These are phyloP conservation scores for Pogonus chalceus DNA, from an alignment of 1,140 invertebrate genomes.

Conservation along the genomic window DNA sequence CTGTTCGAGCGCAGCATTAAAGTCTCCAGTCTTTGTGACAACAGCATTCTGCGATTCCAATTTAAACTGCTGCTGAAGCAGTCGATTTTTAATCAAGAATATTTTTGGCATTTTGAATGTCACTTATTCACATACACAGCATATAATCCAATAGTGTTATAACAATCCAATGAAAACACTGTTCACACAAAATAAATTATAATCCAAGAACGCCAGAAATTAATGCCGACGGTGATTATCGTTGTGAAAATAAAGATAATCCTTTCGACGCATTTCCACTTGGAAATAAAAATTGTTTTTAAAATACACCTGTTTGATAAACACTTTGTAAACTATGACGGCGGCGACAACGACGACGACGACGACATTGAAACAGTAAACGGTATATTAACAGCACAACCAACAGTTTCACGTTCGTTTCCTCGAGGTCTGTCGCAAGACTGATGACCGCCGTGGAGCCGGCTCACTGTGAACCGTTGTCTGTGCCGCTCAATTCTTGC, in stretches of 20 bases:
- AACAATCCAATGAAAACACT: neutral
- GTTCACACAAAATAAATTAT: too few species aligned
- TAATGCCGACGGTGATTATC: neutral
- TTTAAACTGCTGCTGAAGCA: conserved; percentile 77
- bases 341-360: neutral
- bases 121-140: neutral
- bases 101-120: conserved; percentile 72
- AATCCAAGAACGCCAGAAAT: too few species aligned
- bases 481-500: neutral
- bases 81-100: conserved; percentile 76
- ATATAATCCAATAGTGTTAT: neutral
- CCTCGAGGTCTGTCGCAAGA: neutral
- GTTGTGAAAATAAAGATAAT: neutral
- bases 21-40: conserved; percentile 24
- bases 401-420: neutral
- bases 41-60: conserved; percentile 63
- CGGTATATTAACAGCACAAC: neutral
- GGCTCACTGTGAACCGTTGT: neutral
- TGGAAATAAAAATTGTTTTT: neutral
- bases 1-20: conserved; percentile 23
- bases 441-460: neutral
- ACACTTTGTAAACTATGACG: too few species aligned
- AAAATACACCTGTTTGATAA: too few species aligned
- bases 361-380: neutral
- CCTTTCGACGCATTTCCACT: neutral